A percentile compares a stretch with the other conserved stretches of the same genome.
Conservation (phyloP, 2,797 vertebrate genomes). For the Xenentodon cancila region DNA sequence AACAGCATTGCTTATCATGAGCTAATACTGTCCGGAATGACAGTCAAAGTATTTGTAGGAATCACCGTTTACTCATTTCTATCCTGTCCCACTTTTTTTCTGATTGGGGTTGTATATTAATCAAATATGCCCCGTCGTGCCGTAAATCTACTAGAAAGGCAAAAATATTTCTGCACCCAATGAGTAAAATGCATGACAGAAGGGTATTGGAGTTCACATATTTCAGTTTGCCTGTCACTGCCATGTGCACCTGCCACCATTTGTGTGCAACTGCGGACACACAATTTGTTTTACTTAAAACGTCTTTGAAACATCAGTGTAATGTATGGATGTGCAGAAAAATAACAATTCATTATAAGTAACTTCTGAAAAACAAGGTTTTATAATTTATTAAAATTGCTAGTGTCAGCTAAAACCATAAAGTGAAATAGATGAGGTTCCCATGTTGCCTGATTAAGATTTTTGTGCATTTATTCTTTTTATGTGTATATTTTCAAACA, state of each 20-base stretch:
- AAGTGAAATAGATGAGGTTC: too few species aligned
- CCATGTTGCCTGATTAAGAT: too few species aligned
- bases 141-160: neutral
- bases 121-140: neutral
- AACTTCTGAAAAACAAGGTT: neutral
- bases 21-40: too few species aligned
- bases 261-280: neutral
- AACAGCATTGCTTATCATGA: too few species aligned
- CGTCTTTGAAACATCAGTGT: slow-evolving; percentile 14
- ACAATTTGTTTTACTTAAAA: neutral
- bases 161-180: neutral
- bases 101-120: neutral
- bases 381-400: neutral
- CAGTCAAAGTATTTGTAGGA: too few species aligned
- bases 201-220: neutral
- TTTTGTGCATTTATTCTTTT: too few species aligned
- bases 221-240: neutral
- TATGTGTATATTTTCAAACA: too few species aligned
- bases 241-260: neutral
- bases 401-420: neutral
- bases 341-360: neutral
- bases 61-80: too few species aligned
- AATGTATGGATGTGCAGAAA: neutral
- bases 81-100: too few species aligned
- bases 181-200: neutral